Percentiles rank a stretch among this genome's conserved stretches.
phyloP scores from a whole-genome alignment of 2,797 vertebrate genomes.

The Chaunax sp. region DNA sequence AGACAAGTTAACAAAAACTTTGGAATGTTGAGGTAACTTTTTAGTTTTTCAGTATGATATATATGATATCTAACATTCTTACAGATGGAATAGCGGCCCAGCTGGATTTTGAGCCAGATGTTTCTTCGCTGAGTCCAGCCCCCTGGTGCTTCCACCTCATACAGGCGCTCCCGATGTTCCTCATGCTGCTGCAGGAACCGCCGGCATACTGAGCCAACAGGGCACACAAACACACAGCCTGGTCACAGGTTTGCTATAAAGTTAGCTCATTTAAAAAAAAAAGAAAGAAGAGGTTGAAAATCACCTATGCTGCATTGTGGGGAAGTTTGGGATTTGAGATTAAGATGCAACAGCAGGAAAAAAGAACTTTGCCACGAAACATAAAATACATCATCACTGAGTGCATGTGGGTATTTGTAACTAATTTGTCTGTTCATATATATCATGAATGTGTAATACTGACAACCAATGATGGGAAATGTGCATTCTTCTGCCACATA shows the following conservation, averaged over 20 bases:
- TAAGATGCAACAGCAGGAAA: background rate
- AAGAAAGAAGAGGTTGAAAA: no score
- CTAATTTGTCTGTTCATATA: no score
- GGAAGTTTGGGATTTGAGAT: background rate
- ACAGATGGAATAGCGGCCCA: constrained; percentile 68
- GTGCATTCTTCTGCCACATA: background rate
- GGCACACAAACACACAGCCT: background rate
- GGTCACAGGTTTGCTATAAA: background rate
- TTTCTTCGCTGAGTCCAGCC: constrained; percentile 87
- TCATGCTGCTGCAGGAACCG: constrained; percentile 84
- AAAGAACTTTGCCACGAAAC: background rate
- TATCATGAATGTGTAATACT: background rate
- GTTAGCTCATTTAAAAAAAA: no score
- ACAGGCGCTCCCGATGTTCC: constrained; percentile 84
- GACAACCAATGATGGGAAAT: background rate
- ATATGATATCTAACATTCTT: background rate
- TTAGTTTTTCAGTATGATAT: background rate
- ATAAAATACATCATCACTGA: background rate
- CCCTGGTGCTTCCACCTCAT: constrained; percentile 92
- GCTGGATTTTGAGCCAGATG: constrained; percentile 90
- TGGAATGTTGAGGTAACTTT: background rate
- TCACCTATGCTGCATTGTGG: background rate
- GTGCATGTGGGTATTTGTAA: background rate
- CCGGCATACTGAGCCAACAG: constrained; percentile 85
- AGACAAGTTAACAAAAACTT: background rate